A percentile compares a stretch with the other conserved stretches of the same genome.
Conservation (phyloP, 2,113 vertebrate species). For the Leiothrix lutea region DNA sequence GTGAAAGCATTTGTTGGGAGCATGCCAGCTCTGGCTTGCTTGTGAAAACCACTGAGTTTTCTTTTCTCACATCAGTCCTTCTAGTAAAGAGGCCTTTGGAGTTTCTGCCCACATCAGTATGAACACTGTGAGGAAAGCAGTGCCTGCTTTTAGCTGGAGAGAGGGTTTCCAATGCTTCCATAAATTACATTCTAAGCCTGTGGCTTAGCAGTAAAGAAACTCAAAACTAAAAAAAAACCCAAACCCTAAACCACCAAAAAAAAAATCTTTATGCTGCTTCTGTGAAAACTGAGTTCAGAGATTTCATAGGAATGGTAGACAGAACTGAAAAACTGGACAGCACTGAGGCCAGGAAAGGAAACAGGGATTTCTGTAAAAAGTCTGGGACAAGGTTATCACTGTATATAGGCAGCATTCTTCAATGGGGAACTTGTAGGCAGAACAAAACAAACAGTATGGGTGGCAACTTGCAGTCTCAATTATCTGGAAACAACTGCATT, state of each 20-base stretch:
- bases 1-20: slow-evolving; percentile 7
- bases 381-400: neutral
- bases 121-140: neutral
- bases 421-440: neutral
- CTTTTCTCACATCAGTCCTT: slow-evolving; percentile 1
- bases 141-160: neutral
- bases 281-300: neutral
- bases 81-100: slow-evolving; percentile 35
- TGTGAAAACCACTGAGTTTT: slow-evolving; percentile 1
- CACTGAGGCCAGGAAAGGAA: neutral
- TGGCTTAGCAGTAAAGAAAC: neutral
- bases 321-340: neutral
- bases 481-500: neutral
- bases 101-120: neutral
- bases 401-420: neutral
- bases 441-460: neutral
- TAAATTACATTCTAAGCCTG: neutral
- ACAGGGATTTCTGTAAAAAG: neutral
- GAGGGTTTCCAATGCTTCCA: neutral
- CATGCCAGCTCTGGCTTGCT: neutral
- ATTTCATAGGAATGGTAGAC: neutral
- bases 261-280: neutral
- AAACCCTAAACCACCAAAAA: neutral
- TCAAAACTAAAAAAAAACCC: neutral
- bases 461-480: neutral